phyloP scores from a whole-genome alignment of 92 coral and sea anemone species.

The Galaxea fascicularis region DNA sequence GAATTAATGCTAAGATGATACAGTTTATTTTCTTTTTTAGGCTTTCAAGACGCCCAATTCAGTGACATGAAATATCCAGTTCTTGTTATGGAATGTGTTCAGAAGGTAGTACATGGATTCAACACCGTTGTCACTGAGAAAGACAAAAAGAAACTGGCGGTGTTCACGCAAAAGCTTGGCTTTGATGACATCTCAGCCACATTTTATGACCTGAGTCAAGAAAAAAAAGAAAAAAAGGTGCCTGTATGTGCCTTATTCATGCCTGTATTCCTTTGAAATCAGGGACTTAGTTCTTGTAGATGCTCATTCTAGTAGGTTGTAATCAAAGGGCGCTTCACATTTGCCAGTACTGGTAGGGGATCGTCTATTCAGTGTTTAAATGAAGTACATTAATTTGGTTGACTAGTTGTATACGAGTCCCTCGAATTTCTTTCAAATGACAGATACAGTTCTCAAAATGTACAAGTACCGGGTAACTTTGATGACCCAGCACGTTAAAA shows the following conservation, averaged over 20 bases:
- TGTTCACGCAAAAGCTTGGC: conserved; percentile 60
- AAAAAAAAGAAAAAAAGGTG: not conserved
- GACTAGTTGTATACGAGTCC: too few relatives aligned
- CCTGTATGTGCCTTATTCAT: too few relatives aligned
- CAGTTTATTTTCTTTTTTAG: not conserved
- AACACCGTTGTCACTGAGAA: conserved; percentile 25
- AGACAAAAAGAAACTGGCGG: conserved; percentile 54
- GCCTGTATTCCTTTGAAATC: not conserved
- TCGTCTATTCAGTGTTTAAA: too few relatives aligned
- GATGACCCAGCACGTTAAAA: too few relatives aligned
- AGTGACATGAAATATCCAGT: conserved; percentile 40
- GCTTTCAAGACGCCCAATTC: not conserved
- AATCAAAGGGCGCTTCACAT: too few relatives aligned
- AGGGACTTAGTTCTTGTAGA: not conserved
- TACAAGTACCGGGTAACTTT: too few relatives aligned
- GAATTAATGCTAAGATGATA: too few relatives aligned
- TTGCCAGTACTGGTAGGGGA: too few relatives aligned
- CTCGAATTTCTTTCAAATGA: too few relatives aligned
- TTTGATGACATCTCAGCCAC: conserved; percentile 57
- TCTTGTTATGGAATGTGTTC: conserved; percentile 41
- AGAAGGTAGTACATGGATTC: conserved; percentile 32
- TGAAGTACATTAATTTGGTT: too few relatives aligned
- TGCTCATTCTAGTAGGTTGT: too few relatives aligned
- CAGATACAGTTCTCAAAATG: too few relatives aligned
- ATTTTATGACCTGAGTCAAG: not conserved